Conservation (phyloP, 2,113 vertebrate species). For the Arothron firmamentum region DNA sequence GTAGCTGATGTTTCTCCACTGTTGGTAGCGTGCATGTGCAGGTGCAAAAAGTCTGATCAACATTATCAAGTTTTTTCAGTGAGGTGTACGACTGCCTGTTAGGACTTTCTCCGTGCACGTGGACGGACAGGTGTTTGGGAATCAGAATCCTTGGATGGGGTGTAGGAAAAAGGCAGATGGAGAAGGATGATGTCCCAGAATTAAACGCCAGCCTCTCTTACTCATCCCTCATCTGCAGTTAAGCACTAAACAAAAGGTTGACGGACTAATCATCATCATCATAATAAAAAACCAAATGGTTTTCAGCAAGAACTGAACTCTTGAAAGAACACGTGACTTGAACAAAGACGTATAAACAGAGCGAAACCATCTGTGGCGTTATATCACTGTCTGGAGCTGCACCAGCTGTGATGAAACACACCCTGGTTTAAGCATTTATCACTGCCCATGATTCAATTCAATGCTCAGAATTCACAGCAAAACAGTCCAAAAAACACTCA, state of each 20-base stretch:
- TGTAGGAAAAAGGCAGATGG: constrained; percentile 28
- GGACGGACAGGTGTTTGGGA: constrained; percentile 21
- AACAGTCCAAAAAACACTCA: too few species aligned
- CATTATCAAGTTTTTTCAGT: too few species aligned
- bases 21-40: too few species aligned
- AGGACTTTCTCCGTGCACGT: neutral
- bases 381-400: neutral
- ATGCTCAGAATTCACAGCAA: too few species aligned
- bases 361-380: constrained; percentile 12
- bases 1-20: too few species aligned
- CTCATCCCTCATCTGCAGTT: constrained; percentile 14
- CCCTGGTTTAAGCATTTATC: too few species aligned
- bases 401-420: neutral
- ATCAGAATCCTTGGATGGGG: constrained; percentile 28
- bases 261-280: too few species aligned
- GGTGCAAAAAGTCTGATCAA: too few species aligned
- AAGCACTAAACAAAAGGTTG: too few species aligned
- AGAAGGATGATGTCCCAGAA: constrained; percentile 1
- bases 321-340: neutral
- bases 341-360: neutral
- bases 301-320: neutral
- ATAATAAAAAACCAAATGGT: too few species aligned
- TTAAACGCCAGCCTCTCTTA: constrained; percentile 24
- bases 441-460: neutral
- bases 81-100: too few species aligned